Conservation (phyloP, 2,797 vertebrate genomes). For the Paramormyrops hopkinsi region DNA sequence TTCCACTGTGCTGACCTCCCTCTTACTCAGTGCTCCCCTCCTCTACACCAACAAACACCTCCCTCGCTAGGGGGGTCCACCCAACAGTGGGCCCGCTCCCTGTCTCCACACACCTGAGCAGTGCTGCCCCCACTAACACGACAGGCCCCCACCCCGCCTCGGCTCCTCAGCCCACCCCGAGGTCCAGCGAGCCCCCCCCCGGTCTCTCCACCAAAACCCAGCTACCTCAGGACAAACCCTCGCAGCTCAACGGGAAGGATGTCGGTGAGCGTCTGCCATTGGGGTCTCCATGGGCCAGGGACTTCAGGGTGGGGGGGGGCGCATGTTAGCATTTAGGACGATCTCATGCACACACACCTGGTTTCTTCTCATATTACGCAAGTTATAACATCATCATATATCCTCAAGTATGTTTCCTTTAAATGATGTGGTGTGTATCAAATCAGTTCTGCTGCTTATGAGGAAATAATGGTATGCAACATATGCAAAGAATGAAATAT, state of each 20-base stretch:
- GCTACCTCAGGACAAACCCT: slow-evolving; percentile 25
- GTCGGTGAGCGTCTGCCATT: slow-evolving; percentile 39
- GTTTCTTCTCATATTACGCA: background rate
- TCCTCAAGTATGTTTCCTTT: background rate
- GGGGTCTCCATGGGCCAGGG: slow-evolving; percentile 19
- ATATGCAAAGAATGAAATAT: background rate
- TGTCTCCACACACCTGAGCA: slow-evolving; percentile 2
- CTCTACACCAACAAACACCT: background rate
- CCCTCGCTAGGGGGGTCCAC: background rate
- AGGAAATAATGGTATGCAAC: background rate
- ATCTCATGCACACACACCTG: background rate
- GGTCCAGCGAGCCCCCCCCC: background rate
- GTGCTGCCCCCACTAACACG: slow-evolving; percentile 2
- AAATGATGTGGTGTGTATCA: background rate
- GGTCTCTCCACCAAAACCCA: slow-evolving; percentile 34
- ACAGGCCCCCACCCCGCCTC: background rate
- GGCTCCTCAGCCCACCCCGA: background rate
- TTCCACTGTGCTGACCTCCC: background rate
- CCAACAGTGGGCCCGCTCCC: background rate
- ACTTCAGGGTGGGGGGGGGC: background rate
- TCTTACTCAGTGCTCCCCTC: slow-evolving; percentile 36
- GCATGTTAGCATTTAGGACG: background rate
- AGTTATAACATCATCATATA: background rate
- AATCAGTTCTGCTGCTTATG: background rate
- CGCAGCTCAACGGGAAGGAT: slow-evolving; percentile 51